phyloP scores from a whole-genome alignment of 2,113 vertebrate species.

The Xenotilapia longispinis region DNA sequence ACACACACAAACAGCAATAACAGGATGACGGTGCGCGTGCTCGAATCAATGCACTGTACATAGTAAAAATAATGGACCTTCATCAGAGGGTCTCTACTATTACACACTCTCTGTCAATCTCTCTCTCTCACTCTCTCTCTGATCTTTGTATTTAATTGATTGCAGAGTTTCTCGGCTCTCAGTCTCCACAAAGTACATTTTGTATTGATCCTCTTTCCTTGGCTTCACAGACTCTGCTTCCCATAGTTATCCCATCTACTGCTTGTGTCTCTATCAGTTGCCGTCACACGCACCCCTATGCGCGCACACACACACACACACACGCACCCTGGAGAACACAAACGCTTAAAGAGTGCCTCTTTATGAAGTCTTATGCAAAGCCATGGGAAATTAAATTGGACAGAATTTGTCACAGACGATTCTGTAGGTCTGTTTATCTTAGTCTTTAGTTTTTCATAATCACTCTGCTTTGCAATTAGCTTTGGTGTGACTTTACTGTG shows the following conservation, averaged over 20 bases:
- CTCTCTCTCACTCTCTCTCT: neutral
- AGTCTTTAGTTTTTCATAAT: neutral
- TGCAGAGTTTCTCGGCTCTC: slow-evolving; percentile 52
- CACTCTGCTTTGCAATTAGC: neutral
- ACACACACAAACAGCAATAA: neutral
- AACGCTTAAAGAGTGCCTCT: slow-evolving; percentile 3
- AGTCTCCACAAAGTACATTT: slow-evolving; percentile 62
- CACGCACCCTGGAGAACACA: neutral
- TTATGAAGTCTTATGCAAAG: slow-evolving; percentile 16
- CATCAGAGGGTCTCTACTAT: slow-evolving; percentile 1
- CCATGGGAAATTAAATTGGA: slow-evolving; percentile 3
- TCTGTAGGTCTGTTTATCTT: neutral
- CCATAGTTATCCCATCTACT: slow-evolving; percentile 56
- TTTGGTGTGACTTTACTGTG: neutral
- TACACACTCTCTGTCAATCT: neutral
- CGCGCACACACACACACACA: neutral
- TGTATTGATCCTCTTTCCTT: slow-evolving; percentile 58
- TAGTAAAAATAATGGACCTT: slow-evolving; percentile 32
- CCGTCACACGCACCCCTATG: neutral
- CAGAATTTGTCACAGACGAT: neutral
- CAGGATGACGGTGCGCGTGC: neutral
- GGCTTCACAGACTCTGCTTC: slow-evolving; percentile 55
- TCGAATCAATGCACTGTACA: slow-evolving; percentile 10
- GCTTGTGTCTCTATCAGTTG: slow-evolving; percentile 47
- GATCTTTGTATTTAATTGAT: slow-evolving; percentile 59